A percentile compares a stretch with the other conserved stretches of the same genome.
phyloP scores from a whole-genome alignment of 1,140 invertebrate genomes.

The Melipona quadrifasciata region DNA sequence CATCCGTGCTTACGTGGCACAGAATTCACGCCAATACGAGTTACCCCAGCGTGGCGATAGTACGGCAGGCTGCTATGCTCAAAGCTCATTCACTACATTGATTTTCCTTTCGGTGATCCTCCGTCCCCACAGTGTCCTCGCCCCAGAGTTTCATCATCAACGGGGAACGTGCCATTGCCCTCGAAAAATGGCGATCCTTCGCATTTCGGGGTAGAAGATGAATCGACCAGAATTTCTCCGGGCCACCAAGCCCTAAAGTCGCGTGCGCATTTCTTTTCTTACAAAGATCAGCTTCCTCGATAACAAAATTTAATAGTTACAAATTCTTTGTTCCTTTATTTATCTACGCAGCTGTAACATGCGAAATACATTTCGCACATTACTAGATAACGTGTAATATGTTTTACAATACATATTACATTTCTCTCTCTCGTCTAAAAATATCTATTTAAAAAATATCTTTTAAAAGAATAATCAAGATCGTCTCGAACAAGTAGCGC shows the following conservation, averaged over 20 bases:
- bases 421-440: no score
- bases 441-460: no score
- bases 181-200: conserved; percentile 66
- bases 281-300: not conserved
- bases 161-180: conserved; percentile 70
- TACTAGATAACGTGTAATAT: not conserved
- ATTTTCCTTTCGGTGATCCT: conserved; percentile 76
- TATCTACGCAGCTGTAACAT: not conserved
- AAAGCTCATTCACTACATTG: conserved; percentile 76
- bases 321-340: not conserved
- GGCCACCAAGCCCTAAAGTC: not conserved
- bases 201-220: conserved; percentile 42
- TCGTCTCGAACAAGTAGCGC: no score
- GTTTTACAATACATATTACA: not conserved
- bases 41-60: conserved; percentile 70
- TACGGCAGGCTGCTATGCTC: conserved; percentile 68
- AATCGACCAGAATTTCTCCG: conserved; percentile 11
- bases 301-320: not conserved
- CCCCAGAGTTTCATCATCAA: conserved; percentile 66
- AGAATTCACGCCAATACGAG: conserved; percentile 73
- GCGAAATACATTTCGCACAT: not conserved
- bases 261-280: not conserved
- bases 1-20: conserved; percentile 74
- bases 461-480: no score
- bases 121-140: conserved; percentile 59